These are phyloP conservation scores for Poecilia latipinna DNA, from an alignment of 2,113 vertebrate genomes.

Conservation along the genomic window DNA sequence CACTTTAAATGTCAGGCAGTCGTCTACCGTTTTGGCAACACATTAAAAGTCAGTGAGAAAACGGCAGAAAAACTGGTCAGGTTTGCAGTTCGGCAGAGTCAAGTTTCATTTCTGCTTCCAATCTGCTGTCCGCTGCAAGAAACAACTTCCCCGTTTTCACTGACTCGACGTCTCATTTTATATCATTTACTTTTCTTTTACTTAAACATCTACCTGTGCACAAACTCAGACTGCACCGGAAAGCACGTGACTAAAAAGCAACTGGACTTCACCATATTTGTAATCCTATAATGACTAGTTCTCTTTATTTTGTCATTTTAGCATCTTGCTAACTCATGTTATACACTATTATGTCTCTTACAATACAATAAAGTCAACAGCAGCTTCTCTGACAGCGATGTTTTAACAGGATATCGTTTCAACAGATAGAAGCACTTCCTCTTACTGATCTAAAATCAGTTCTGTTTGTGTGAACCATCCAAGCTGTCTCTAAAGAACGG, in stretches of 20 bases:
- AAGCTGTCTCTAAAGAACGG: no score
- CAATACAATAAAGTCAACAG: background rate
- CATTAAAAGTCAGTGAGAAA: background rate
- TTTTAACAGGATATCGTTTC: background rate
- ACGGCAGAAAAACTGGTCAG: background rate
- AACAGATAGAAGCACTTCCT: background rate
- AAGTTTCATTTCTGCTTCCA: conserved; percentile 40
- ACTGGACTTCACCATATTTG: background rate
- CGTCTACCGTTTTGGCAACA: background rate
- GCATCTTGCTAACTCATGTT: background rate
- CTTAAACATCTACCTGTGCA: background rate
- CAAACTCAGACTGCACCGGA: background rate
- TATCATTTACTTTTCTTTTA: background rate
- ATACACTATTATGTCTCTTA: background rate
- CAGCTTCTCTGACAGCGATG: background rate
- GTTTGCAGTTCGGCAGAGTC: background rate
- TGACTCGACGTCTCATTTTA: no score
- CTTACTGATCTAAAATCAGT: background rate
- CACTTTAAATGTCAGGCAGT: conserved; percentile 1
- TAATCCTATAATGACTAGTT: background rate
- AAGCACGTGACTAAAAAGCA: background rate
- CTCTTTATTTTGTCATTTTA: background rate
- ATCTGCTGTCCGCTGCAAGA: background rate
- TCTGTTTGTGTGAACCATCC: background rate
- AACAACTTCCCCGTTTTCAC: background rate